Conservation (phyloP, 2,797 vertebrate genomes). For the Pogoniulus pusillus region DNA sequence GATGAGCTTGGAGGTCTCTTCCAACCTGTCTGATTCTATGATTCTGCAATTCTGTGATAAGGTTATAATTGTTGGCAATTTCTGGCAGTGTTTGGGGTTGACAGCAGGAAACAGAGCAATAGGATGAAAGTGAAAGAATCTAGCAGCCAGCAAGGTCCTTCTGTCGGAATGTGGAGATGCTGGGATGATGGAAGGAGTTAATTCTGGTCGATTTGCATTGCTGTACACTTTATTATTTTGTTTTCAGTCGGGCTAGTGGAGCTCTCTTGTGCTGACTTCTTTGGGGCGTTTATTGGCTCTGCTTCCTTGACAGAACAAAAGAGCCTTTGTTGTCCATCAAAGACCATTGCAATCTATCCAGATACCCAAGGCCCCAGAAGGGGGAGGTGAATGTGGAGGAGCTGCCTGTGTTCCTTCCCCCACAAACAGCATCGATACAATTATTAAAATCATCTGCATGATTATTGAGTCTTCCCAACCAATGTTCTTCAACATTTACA, state of each 20-base stretch:
- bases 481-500: not conserved
- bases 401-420: not conserved
- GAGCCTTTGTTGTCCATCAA: conserved; percentile 39
- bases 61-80: not conserved
- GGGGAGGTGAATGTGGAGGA: not conserved
- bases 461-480: not conserved
- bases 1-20: too few relatives aligned
- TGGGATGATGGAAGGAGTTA: not conserved
- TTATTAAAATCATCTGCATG: not conserved
- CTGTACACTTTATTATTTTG: conserved; percentile 45
- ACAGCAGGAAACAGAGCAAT: not conserved
- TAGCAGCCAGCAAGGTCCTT: not conserved
- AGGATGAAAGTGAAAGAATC: not conserved
- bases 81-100: conserved; percentile 5
- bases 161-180: not conserved
- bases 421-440: not conserved
- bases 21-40: too few relatives aligned
- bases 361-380: conserved; percentile 17
- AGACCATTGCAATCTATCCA: conserved; percentile 33
- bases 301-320: conserved; percentile 50
- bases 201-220: conserved; percentile 27
- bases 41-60: too few relatives aligned
- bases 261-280: conserved; percentile 16
- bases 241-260: not conserved
- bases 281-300: not conserved